Conservation (phyloP, 1,140 invertebrate genomes). For the Eueides isabella region DNA sequence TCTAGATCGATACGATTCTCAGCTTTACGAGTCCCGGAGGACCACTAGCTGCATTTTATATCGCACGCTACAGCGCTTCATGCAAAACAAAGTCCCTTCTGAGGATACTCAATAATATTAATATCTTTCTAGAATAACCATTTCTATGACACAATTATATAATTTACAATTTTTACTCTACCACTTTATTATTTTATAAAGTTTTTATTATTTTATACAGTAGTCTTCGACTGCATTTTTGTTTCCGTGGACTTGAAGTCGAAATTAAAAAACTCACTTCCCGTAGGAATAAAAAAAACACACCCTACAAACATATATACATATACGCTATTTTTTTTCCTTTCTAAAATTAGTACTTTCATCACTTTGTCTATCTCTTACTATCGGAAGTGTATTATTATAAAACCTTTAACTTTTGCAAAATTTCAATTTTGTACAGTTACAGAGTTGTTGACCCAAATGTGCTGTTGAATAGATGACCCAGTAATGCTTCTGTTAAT, state of each 20-base stretch:
- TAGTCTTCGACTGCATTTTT: too few species aligned
- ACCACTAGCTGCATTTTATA: conserved; percentile 33
- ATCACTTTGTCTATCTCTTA: too few species aligned
- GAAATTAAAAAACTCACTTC: too few species aligned
- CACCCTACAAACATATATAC: too few species aligned
- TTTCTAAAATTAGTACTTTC: too few species aligned
- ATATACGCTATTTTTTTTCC: too few species aligned
- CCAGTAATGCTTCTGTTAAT: conserved; percentile 9
- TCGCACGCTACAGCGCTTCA: conserved; percentile 19
- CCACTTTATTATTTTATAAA: too few species aligned
- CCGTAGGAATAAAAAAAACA: too few species aligned
- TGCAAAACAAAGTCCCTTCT: conserved; percentile 31
- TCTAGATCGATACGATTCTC: conserved; percentile 24
- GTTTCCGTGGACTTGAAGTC: too few species aligned
- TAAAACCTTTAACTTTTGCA: neutral
- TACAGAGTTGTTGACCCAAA: conserved; percentile 17
- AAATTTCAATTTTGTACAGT: conserved; percentile 11
- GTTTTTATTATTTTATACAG: too few species aligned
- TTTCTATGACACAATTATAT: neutral
- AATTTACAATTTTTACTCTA: too few species aligned
- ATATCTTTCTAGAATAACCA: conserved; percentile 2
- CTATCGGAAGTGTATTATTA: too few species aligned
- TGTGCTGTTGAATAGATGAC: conserved; percentile 15
- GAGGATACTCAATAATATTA: conserved; percentile 29
- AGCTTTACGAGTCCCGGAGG: conserved; percentile 30